These are phyloP conservation scores for Caenorhabditis brenneri DNA, from an alignment of 1,140 invertebrate species.

Conservation along the genomic window DNA sequence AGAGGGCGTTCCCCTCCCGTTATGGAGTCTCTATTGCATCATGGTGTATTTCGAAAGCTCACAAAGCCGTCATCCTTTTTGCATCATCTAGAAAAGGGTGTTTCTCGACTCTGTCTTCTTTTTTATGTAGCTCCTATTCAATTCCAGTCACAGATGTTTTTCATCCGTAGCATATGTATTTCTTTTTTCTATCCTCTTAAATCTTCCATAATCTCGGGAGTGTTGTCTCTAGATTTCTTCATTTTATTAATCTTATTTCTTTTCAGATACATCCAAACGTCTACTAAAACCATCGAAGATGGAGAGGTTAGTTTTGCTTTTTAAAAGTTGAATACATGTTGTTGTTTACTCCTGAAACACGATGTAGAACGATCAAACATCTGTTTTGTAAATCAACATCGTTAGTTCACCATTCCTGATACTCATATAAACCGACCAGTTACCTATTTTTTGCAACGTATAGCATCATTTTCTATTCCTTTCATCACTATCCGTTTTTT, in stretches of 20 bases:
- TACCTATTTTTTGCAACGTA: too few species aligned
- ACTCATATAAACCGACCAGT: too few species aligned
- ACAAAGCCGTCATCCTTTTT: slow-evolving; percentile 10
- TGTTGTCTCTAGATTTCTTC: not conserved
- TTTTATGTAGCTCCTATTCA: not conserved
- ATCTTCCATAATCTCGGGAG: not conserved
- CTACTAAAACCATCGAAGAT: not conserved
- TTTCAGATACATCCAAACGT: not conserved
- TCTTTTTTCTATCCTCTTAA: not conserved
- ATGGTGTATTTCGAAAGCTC: slow-evolving; percentile 27
- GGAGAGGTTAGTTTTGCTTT: not conserved
- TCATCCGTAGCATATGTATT: not conserved
- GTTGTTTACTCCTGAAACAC: not conserved
- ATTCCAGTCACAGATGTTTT: not conserved
- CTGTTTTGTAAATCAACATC: not conserved
- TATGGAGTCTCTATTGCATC: slow-evolving; percentile 25
- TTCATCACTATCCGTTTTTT: too few species aligned
- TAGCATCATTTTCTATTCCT: too few species aligned
- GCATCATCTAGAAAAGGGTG: slow-evolving; percentile 15
- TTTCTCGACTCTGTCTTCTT: not conserved
- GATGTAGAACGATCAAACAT: not conserved
- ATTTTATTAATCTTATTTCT: not conserved
- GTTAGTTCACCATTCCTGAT: too few species aligned
- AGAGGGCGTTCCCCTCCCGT: not conserved
- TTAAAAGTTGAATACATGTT: not conserved